Percentiles rank a stretch among this genome's conserved stretches.
phyloP scores from a whole-genome alignment of 2,888 invertebrate genomes.

The Agonopterix subpropinquella region DNA sequence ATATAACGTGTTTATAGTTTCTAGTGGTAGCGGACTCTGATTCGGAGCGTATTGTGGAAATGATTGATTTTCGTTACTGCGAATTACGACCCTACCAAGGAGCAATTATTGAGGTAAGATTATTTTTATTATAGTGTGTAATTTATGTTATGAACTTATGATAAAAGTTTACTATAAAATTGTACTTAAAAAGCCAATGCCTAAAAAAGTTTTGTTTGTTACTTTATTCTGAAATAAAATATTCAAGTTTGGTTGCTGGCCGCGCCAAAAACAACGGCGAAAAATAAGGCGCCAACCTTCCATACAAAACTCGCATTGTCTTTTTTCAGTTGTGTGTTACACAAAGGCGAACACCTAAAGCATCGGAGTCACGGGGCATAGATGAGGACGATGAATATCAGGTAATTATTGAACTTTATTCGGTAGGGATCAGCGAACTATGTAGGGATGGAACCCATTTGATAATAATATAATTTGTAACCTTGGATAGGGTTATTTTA shows the following conservation, averaged over 20 bases:
- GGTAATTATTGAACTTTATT: constrained; percentile 22
- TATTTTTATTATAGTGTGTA: neutral
- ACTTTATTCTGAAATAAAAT: too few relatives aligned
- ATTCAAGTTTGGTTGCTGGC: too few relatives aligned
- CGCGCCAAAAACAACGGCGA: too few relatives aligned
- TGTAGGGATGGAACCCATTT: too few relatives aligned
- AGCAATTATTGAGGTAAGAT: constrained; percentile 40
- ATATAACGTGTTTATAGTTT: constrained; percentile 27
- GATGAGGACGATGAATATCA: constrained; percentile 48
- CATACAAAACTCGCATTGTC: too few relatives aligned
- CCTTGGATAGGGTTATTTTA: too few relatives aligned
- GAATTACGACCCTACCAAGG: constrained; percentile 37
- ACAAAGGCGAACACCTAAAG: constrained; percentile 22
- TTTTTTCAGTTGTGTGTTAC: constrained; percentile 35
- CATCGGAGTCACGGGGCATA: constrained; percentile 15
- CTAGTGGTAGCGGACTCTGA: constrained; percentile 49
- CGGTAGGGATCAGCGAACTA: too few relatives aligned
- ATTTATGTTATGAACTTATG: too few relatives aligned
- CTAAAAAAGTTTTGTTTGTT: too few relatives aligned
- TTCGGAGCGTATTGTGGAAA: constrained; percentile 50
- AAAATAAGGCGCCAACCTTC: too few relatives aligned
- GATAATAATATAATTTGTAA: too few relatives aligned
- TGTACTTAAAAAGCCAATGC: too few relatives aligned
- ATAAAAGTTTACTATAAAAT: neutral
- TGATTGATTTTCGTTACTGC: constrained; percentile 51